Conservation (phyloP, 2,888 invertebrate species). For the Meandrusa payeni region DNA sequence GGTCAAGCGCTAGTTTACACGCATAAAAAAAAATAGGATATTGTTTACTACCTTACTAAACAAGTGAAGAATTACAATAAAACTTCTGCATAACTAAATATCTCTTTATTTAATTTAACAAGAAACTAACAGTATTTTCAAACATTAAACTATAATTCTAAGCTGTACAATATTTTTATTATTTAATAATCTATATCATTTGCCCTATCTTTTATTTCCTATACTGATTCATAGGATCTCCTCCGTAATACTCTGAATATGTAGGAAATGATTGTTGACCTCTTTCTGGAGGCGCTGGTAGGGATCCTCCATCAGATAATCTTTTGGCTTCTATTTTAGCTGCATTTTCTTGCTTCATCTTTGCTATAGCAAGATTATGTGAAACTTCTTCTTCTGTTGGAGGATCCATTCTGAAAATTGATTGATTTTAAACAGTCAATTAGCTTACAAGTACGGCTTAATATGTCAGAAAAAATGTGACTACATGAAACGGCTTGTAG, state of each 20-base stretch:
- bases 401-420: constrained; percentile 79
- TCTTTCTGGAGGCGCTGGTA: constrained; percentile 46
- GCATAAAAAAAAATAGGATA: too few species aligned
- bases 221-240: constrained; percentile 45
- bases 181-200: neutral
- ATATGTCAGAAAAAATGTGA: too few species aligned
- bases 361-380: constrained; percentile 85
- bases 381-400: constrained; percentile 88
- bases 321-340: constrained; percentile 83
- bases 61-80: too few species aligned
- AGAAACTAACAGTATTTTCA: too few species aligned
- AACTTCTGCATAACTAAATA: too few species aligned
- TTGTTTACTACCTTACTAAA: too few species aligned
- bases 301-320: constrained; percentile 64
- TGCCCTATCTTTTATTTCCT: constrained; percentile 28
- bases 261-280: constrained; percentile 73
- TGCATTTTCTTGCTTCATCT: constrained; percentile 88
- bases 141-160: constrained; percentile 8
- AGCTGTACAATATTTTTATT: constrained; percentile 17
- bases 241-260: constrained; percentile 82
- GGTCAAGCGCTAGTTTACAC: too few species aligned
- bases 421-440: too few species aligned
- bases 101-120: too few species aligned
- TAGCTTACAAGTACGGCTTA: too few species aligned
- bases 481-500: too few species aligned